Evolutionary conservation across 2,888 invertebrate genomes (phyloP), one percentile per base, ranked within the genome.

Genomic region (Blomia tropicalis): DNA sequence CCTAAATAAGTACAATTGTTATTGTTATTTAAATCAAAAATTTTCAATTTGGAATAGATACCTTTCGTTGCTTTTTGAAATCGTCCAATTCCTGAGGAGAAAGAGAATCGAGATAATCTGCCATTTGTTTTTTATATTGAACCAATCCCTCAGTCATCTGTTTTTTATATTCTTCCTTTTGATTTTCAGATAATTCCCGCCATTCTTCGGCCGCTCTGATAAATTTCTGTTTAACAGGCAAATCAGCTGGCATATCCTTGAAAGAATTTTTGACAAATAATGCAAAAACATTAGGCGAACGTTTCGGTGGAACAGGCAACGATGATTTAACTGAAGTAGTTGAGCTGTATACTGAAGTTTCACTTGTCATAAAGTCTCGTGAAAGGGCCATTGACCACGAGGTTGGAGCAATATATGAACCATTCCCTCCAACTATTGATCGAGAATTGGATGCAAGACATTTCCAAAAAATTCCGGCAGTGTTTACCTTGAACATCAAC

Each of bases 271-370:
- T 23, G 23, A 56, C 31, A 25, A 32, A 56, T 3, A 56, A 25
- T n/a, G 58, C 51, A 64, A 66, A 66, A 60, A 66, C 64, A 62
- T 66, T 66, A 63, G 64, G 60, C 54, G 60, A 62, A 61, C 66
- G 66, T 60, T 60, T 63, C 64, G 59, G 53, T 58, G 64, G 64
- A 56, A 56, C 62, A 60, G 44, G 62, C 63, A 43, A 31, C 27
- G 22, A 60, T 64, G 64, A 64, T 62, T 63, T 64, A 61, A 63
- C 7, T 22, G 44, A 43, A 7, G 36, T 11, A 27, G 22, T 27
- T 7, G 51, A 7, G 51, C 7, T n/a, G 22, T 7, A 11, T 7
- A n/a, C 51, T 14, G 51, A 47, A 14, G 51, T 25, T n/a, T 47
- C 51, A 27, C n/a, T 47, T 11, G 51, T 14, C 23, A 7, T 11